phyloP scores from a whole-genome alignment of 2,113 vertebrate species.

The Tamias sibiricus region DNA sequence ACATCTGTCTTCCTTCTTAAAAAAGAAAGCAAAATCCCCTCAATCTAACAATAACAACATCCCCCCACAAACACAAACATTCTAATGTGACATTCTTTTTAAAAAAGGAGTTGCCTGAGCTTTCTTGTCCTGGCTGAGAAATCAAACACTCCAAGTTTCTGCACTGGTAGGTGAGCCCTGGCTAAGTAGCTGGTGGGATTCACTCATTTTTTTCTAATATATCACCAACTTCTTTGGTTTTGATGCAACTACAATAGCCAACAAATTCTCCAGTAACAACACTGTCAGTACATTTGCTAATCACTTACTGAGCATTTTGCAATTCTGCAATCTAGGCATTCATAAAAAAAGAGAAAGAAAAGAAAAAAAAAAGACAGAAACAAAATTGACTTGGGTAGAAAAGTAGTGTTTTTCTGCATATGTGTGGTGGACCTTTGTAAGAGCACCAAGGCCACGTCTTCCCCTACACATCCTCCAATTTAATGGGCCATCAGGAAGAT shows the following conservation, averaged over 20 bases:
- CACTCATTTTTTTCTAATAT: neutral
- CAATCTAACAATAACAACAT: neutral
- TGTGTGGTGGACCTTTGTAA: neutral
- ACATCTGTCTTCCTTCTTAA: neutral
- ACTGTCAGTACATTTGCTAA: neutral
- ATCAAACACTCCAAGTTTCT: neutral
- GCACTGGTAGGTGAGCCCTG: neutral
- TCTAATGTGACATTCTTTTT: neutral
- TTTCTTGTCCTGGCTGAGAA: conserved; percentile 1
- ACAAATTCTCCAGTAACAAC: neutral
- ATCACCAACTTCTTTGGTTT: neutral
- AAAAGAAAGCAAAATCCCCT: neutral
- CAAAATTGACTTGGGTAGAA: neutral
- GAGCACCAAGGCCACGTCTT: neutral
- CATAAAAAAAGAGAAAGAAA: neutral
- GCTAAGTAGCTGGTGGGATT: neutral
- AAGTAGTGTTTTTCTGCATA: neutral
- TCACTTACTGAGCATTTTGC: neutral
- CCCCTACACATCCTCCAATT: neutral
- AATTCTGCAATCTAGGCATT: neutral
- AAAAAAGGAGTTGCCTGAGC: neutral
- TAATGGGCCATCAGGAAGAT: neutral
- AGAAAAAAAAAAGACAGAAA: neutral
- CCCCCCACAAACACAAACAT: neutral
- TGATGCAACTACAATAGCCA: neutral